Conservation (phyloP, 2,113 vertebrate genomes). For the Anguilla japonica region DNA sequence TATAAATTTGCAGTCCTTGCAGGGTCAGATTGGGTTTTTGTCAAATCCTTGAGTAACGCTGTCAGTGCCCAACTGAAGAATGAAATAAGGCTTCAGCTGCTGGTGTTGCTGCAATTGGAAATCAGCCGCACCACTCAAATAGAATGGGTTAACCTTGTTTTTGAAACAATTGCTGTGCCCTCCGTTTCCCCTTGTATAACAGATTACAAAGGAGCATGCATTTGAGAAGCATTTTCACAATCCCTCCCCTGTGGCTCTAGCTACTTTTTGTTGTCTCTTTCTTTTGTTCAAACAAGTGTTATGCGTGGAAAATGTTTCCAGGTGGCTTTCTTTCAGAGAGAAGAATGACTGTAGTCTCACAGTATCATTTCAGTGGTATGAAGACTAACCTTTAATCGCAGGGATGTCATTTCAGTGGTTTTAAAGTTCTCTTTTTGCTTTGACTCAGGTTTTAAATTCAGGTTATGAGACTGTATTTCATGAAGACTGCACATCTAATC, state of each 20-base stretch:
- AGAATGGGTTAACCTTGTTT: neutral
- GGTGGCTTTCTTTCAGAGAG: neutral
- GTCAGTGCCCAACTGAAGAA: neutral
- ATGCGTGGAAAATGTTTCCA: neutral
- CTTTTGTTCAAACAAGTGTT: neutral
- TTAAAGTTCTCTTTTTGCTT: neutral
- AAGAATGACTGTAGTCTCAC: neutral
- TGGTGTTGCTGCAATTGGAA: neutral
- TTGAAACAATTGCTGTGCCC: neutral
- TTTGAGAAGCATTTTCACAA: neutral
- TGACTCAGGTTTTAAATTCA: neutral
- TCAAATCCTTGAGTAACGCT: neutral
- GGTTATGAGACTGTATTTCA: neutral
- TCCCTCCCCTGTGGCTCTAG: constrained; percentile 8
- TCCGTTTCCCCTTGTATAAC: neutral
- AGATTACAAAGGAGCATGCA: neutral
- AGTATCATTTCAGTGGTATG: neutral
- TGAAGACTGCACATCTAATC: neutral
- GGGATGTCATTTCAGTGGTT: no score
- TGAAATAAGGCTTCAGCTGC: neutral
- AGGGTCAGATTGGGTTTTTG: neutral
- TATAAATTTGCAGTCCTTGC: neutral
- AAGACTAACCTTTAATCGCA: neutral
- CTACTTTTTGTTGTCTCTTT: neutral
- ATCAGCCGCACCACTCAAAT: neutral